A percentile compares a stretch with the other conserved stretches of the same genome.
Evolutionary conservation across 2,888 invertebrate species (phyloP).

Genomic region (Spialia ferax): DNA sequence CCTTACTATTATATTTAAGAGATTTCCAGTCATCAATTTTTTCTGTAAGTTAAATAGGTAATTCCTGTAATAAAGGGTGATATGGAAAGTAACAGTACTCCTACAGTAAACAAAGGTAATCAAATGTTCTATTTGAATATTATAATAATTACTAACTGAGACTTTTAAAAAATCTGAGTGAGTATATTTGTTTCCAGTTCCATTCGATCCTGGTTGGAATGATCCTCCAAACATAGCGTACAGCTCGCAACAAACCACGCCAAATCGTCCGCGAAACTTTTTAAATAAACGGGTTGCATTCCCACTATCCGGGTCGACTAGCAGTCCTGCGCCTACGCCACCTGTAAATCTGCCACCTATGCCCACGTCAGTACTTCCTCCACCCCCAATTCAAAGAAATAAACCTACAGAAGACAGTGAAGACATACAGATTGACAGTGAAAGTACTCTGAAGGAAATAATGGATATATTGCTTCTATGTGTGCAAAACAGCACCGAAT

Average conservation of each 20-base stretch:
- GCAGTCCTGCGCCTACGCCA: constrained; percentile 49
- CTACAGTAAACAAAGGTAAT: constrained; percentile 13
- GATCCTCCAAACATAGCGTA: constrained; percentile 85
- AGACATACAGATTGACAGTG: constrained; percentile 58
- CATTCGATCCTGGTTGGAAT: constrained; percentile 86
- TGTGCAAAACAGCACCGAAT: constrained; percentile 68
- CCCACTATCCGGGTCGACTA: constrained; percentile 65
- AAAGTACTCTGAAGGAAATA: constrained; percentile 65
- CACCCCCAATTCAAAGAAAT: constrained; percentile 43
- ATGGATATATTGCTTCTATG: constrained; percentile 64
- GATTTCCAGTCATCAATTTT: not conserved
- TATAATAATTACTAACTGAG: not conserved
- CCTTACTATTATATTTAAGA: too few species aligned
- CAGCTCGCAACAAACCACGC: constrained; percentile 67
- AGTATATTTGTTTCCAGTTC: constrained; percentile 57
- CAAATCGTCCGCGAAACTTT: constrained; percentile 75
- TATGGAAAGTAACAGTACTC: not conserved
- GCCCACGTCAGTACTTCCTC: constrained; percentile 53
- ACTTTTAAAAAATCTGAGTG: not conserved
- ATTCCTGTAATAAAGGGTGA: not conserved
- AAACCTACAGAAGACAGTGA: constrained; percentile 37
- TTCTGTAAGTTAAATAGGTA: not conserved
- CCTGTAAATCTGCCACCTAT: constrained; percentile 64
- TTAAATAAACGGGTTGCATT: constrained; percentile 86
- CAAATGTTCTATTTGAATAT: not conserved